A percentile compares a stretch with the other conserved stretches of the same genome.
Conservation (phyloP, 1,140 invertebrate species). For the Drosophila cardini region DNA sequence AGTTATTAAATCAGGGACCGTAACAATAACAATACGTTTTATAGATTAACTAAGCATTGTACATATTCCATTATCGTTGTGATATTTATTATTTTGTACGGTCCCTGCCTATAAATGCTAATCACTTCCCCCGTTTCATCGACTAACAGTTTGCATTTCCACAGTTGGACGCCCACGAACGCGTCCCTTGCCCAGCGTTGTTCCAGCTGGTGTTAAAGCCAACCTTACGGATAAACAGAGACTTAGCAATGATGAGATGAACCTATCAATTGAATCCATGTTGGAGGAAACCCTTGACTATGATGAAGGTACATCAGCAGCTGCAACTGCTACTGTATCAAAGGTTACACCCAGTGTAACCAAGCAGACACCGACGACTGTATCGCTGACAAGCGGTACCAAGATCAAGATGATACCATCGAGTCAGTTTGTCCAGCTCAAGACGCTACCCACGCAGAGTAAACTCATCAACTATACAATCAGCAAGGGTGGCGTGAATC, state of each 20-base stretch:
- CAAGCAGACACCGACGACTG: conserved; percentile 41
- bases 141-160: conserved; percentile 58
- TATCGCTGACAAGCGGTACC: conserved; percentile 53
- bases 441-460: conserved; percentile 56
- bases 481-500: conserved; percentile 43
- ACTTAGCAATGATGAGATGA: conserved; percentile 75
- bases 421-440: conserved; percentile 78
- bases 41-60: neutral
- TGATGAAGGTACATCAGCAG: conserved; percentile 40
- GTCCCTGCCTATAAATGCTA: conserved; percentile 41
- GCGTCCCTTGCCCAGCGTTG: conserved; percentile 62
- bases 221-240: conserved; percentile 23
- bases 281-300: conserved; percentile 65
- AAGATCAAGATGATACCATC: conserved; percentile 83
- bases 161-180: conserved; percentile 85
- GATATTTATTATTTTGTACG: conserved; percentile 42
- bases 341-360: conserved; percentile 16
- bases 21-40: conserved; percentile 16
- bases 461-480: conserved; percentile 76
- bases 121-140: conserved; percentile 54
- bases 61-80: neutral
- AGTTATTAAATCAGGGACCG: conserved; percentile 25
- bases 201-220: conserved; percentile 37
- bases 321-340: neutral
- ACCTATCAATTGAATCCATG: conserved; percentile 79